These are phyloP conservation scores for Ellobium chinense DNA, from an alignment of 2,888 invertebrate species.

Conservation along the genomic window DNA sequence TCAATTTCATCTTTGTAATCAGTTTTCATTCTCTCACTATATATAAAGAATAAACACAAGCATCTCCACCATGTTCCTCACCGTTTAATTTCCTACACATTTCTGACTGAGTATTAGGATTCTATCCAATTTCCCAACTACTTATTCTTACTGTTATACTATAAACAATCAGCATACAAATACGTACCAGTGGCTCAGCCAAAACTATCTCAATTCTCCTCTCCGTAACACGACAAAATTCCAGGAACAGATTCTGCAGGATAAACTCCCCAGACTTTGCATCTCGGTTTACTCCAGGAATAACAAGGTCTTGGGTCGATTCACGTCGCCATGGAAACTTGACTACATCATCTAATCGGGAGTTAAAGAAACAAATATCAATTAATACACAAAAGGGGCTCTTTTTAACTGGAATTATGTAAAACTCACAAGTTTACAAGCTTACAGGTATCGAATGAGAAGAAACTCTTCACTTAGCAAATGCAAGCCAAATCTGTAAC, in stretches of 20 bases:
- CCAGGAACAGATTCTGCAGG: constrained; percentile 95
- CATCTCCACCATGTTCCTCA: too few relatives aligned
- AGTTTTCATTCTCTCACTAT: too few relatives aligned
- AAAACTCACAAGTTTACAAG: not conserved
- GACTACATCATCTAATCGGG: constrained; percentile 51
- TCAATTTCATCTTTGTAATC: too few relatives aligned
- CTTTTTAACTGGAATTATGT: not conserved
- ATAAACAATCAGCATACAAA: not conserved
- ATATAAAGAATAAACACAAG: too few relatives aligned
- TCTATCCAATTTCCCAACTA: too few relatives aligned
- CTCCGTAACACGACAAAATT: constrained; percentile 96
- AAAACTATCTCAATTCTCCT: constrained; percentile 97
- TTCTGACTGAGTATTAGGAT: too few relatives aligned
- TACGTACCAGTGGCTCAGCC: constrained; percentile 89
- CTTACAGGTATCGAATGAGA: too few relatives aligned
- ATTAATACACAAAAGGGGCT: not conserved
- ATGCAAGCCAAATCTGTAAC: too few relatives aligned
- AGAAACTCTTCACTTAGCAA: too few relatives aligned
- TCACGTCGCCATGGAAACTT: constrained; percentile 65
- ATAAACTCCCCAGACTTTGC: constrained; percentile 90
- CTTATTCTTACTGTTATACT: too few relatives aligned
- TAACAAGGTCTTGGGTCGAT: constrained; percentile 40
- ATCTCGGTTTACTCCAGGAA: constrained; percentile 55
- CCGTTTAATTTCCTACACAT: too few relatives aligned
- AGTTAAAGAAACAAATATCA: not conserved